phyloP scores from a whole-genome alignment of 2,113 vertebrate species.

The Etheostoma spectabile region DNA sequence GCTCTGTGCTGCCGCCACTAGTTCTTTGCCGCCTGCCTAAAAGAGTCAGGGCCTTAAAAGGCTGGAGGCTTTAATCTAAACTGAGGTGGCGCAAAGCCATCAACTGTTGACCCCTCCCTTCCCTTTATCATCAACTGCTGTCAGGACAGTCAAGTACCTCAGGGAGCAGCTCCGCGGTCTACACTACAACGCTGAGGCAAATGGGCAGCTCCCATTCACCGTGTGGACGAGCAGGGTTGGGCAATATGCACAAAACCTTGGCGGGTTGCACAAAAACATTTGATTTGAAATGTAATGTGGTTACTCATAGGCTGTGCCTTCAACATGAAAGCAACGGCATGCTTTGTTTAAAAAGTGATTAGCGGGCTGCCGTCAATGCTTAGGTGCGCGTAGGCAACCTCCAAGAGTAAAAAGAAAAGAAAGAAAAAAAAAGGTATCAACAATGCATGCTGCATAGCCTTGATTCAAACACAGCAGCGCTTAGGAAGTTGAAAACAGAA shows the following conservation, averaged over 20 bases:
- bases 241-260: too few relatives aligned
- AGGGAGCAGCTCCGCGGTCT: constrained; percentile 21
- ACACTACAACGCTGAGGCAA: constrained; percentile 23
- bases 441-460: constrained; percentile 31
- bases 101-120: constrained; percentile 42
- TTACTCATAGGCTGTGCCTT: constrained; percentile 26
- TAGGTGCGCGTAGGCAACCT: constrained; percentile 31
- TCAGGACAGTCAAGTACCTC: constrained; percentile 60
- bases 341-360: constrained; percentile 21
- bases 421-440: background rate
- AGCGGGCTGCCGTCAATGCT: constrained; percentile 3
- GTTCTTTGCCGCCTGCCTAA: too few relatives aligned
- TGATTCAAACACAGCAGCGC: constrained; percentile 37
- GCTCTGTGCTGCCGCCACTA: too few relatives aligned
- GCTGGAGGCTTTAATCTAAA: constrained; percentile 45
- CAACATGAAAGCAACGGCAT: constrained; percentile 21
- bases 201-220: constrained; percentile 21
- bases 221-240: background rate
- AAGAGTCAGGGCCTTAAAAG: background rate
- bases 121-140: constrained; percentile 59
- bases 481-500: constrained; percentile 31
- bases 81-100: constrained; percentile 42
- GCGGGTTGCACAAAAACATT: constrained; percentile 24
- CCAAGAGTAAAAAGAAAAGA: background rate
- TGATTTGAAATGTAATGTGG: constrained; percentile 9